Conservation (phyloP, 2,888 invertebrate genomes). For the Dinocampus coccinellae region DNA sequence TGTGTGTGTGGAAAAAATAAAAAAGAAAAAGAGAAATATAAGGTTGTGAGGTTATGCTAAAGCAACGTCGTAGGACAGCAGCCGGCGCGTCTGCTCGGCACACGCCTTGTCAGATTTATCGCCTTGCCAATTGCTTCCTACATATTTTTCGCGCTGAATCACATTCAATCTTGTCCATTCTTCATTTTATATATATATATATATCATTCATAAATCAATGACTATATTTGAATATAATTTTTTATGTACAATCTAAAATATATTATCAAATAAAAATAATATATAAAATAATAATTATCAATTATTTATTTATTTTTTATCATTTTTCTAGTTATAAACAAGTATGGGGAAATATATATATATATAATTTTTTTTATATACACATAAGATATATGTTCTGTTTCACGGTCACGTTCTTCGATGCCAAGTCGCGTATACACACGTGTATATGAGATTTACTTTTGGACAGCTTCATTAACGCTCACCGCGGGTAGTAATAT, state of each 20-base stretch:
- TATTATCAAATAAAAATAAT: neutral
- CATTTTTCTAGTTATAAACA: neutral
- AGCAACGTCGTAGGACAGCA: conserved; percentile 30
- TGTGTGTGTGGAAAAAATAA: conserved; percentile 1
- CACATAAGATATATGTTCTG: neutral
- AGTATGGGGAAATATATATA: neutral
- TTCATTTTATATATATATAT: conserved; percentile 20
- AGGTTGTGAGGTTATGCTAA: conserved; percentile 25
- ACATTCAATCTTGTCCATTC: conserved; percentile 19
- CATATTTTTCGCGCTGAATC: conserved; percentile 37
- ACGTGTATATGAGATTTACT: conserved; percentile 14
- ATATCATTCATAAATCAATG: neutral
- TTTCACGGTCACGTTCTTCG: conserved; percentile 4
- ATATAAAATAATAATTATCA: neutral
- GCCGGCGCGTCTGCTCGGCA: conserved; percentile 51
- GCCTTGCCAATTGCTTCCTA: conserved; percentile 46
- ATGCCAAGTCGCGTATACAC: conserved; percentile 4
- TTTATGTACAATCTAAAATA: neutral
- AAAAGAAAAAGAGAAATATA: neutral
- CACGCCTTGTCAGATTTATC: conserved; percentile 61
- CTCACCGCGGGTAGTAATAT: conserved; percentile 54
- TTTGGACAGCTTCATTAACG: conserved; percentile 58
- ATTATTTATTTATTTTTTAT: neutral
- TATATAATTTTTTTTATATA: neutral
- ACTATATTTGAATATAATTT: neutral